Percentiles rank a stretch among this genome's conserved stretches.
Conservation (phyloP, 1,140 invertebrate species). For the Sycophaga agraensis region DNA sequence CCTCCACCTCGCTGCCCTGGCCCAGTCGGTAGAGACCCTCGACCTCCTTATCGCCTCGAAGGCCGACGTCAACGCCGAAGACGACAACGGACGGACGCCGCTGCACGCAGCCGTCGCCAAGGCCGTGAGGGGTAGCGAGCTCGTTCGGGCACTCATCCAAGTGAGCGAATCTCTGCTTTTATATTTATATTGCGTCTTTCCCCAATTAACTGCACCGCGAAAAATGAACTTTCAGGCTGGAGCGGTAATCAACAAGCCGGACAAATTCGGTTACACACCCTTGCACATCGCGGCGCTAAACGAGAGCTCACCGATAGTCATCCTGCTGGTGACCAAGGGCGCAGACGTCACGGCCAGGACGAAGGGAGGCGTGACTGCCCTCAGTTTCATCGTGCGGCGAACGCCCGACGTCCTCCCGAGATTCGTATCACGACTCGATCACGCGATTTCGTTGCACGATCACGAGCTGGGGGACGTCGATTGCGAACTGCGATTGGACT, state of each 20-base stretch:
- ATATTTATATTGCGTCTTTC: too few species aligned
- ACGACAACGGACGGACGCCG: constrained; percentile 72
- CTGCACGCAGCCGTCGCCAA: constrained; percentile 79
- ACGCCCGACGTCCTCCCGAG: constrained; percentile 77
- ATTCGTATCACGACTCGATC: constrained; percentile 72
- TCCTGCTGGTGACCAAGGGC: constrained; percentile 73
- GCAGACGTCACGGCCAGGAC: constrained; percentile 80
- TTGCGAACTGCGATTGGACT: constrained; percentile 78
- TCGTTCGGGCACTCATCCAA: constrained; percentile 63
- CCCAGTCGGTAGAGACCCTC: constrained; percentile 72
- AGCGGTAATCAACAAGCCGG: constrained; percentile 75
- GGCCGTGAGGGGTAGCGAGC: constrained; percentile 70
- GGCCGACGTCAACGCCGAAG: constrained; percentile 65
- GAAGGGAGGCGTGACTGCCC: constrained; percentile 75
- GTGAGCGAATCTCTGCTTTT: constrained; percentile 28
- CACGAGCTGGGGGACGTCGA: constrained; percentile 81
- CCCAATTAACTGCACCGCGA: too few species aligned
- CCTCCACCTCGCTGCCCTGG: constrained; percentile 74
- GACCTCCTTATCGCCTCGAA: constrained; percentile 66
- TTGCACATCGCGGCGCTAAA: constrained; percentile 83
- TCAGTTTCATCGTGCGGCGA: constrained; percentile 77
- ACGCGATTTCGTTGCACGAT: constrained; percentile 74
- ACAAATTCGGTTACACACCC: constrained; percentile 77
- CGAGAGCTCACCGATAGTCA: constrained; percentile 75
- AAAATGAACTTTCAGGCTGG: constrained; percentile 59